Conservation (phyloP, 30 jellyfish, hydroid and myxozoan genomes). For the Euphysa ruthae region DNA sequence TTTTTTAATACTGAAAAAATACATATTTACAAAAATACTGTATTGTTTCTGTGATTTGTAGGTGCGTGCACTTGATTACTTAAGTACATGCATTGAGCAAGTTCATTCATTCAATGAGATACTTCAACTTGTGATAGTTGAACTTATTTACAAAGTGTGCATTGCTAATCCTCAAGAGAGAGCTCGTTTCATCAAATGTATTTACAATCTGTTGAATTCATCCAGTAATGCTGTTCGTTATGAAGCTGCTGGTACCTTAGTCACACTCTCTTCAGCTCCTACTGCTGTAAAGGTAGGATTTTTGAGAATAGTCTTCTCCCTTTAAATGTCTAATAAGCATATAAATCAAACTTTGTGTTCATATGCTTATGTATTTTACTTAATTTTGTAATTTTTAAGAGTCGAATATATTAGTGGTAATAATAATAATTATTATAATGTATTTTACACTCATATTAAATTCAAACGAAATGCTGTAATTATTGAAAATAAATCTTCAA, state of each 20-base stretch:
- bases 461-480: no score
- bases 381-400: no score
- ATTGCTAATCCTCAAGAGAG: slow-evolving; percentile 98
- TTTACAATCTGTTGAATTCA: slow-evolving; percentile 83
- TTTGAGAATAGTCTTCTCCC: no score
- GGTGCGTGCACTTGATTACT: slow-evolving; percentile 94
- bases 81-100: slow-evolving; percentile 96
- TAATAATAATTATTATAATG: no score
- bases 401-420: no score
- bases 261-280: slow-evolving; percentile 98
- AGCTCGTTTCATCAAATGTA: slow-evolving; percentile 89
- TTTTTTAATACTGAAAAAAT: no score
- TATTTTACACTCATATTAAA: no score
- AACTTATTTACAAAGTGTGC: slow-evolving; percentile 95
- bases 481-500: no score
- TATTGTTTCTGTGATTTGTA: slow-evolving; percentile 10
- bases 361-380: no score
- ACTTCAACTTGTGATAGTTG: slow-evolving; percentile 94
- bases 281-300: slow-evolving; percentile 88
- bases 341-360: neutral
- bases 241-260: slow-evolving; percentile 99
- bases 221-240: slow-evolving; percentile 96
- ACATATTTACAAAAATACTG: neutral
- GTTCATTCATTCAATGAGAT: slow-evolving; percentile 91
- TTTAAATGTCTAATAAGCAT: neutral